Conservation (phyloP, 2,797 vertebrate species). For the Smutsia gigantea region DNA sequence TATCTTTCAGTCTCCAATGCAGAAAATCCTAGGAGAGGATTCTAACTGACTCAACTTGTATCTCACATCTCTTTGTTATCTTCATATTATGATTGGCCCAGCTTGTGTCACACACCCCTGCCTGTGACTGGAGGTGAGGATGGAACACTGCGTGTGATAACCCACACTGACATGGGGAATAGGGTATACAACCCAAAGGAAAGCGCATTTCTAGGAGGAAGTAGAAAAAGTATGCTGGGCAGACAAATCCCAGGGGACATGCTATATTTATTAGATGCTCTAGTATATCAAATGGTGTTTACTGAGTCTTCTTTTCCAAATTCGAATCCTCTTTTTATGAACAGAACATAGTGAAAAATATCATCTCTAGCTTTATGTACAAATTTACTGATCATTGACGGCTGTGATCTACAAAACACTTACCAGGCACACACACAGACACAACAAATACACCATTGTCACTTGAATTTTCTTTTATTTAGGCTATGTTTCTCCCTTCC, state of each 20-base stretch:
- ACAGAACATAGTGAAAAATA: not conserved
- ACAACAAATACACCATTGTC: not conserved
- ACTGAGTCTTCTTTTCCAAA: not conserved
- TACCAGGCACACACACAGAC: not conserved
- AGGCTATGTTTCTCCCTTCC: not conserved
- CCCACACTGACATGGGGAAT: not conserved
- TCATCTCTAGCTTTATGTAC: not conserved
- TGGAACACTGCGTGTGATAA: not conserved
- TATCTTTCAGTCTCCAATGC: not conserved
- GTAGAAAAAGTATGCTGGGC: not conserved
- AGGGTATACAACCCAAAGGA: not conserved
- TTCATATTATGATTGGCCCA: not conserved
- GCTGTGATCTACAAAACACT: not conserved
- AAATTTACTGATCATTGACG: not conserved
- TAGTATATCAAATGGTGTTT: not conserved
- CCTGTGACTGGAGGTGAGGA: not conserved
- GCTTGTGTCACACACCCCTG: not conserved
- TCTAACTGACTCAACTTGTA: not conserved
- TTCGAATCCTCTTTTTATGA: not conserved
- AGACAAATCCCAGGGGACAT: not conserved
- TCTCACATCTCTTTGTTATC: not conserved
- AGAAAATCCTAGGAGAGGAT: not conserved
- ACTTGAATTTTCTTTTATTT: conserved; percentile 10
- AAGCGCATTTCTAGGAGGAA: not conserved
- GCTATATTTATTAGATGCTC: not conserved